Evolutionary conservation across 2,797 vertebrate species (phyloP), one percentile per base, ranked within the genome.

Genomic region (Otolemur crassicaudatus): DNA sequence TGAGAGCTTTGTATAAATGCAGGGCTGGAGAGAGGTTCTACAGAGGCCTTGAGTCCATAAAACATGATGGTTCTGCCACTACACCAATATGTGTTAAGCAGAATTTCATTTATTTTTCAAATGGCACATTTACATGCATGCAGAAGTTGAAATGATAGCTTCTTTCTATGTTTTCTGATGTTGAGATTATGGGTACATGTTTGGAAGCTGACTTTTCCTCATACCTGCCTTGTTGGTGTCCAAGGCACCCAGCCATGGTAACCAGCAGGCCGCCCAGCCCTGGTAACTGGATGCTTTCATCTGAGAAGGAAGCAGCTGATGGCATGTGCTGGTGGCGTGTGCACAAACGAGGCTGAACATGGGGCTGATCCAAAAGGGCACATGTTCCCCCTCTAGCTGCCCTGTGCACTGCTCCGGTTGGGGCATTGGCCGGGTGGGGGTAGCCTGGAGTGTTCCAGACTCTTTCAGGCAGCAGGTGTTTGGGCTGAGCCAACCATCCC

Each of bases 401-500:
- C 60, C 72, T 63, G 27, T 58, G n/a, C 43, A 67, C 80, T 90
- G 75, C 61, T 77, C 63, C 82, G 90, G 73, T 85, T 67, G 65
- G 94, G 80, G 67, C 40, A 10, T 73, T 92, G 96, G 91, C 87
- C 53, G 82, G 37, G 77, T 3, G 23, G 5, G 58, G 77, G 70
- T 72, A 89, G 79, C 87, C 80, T 73, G 67, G 81, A 96, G 67
- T 29, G 29, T 69, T 97, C 67, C 96, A 93, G 25, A 97, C 91
- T 97, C 96, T 91, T 96, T 87, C 16, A 85, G 97, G 93, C 91
- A 96, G 96, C 97, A 97, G 96, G 97, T 97, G 95, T 96, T 84
- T 73, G 84, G 95, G 81, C 93, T 22, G 5, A 90, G 95, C 77
- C 81, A 16, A 53, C 58, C 31, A 5, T 27, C 75, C 9, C 11